A percentile compares a stretch with the other conserved stretches of the same genome.
phyloP scores from a whole-genome alignment of 2,888 invertebrate species.

The Dryobota labecula region DNA sequence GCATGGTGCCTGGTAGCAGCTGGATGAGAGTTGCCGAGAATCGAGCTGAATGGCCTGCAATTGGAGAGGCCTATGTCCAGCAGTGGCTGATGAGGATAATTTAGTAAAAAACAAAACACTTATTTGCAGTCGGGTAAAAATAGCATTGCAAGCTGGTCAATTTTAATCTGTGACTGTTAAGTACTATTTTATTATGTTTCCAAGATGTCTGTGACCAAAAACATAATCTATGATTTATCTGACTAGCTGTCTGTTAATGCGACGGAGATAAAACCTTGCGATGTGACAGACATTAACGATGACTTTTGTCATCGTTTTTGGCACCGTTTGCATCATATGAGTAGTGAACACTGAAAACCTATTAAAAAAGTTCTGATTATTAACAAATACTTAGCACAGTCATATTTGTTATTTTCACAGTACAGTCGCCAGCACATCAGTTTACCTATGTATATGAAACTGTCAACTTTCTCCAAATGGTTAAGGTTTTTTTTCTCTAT shows the following conservation, averaged over 20 bases:
- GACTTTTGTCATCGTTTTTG: slow-evolving; percentile 23
- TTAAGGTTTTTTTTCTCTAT: too few relatives aligned
- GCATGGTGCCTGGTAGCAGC: too few relatives aligned
- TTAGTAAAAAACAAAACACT: too few relatives aligned
- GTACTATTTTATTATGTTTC: background rate
- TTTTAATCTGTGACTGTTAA: background rate
- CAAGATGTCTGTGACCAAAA: background rate
- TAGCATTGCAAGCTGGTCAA: background rate
- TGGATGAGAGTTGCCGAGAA: too few relatives aligned
- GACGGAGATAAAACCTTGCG: background rate
- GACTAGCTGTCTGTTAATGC: background rate
- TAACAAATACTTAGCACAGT: background rate
- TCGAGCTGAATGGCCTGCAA: too few relatives aligned
- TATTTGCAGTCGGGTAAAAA: too few relatives aligned
- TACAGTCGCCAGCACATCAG: too few relatives aligned
- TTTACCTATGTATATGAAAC: too few relatives aligned
- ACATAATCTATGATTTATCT: background rate
- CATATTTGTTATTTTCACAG: background rate
- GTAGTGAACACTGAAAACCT: background rate
- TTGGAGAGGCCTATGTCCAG: too few relatives aligned
- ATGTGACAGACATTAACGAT: slow-evolving; percentile 22
- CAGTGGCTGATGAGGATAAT: too few relatives aligned
- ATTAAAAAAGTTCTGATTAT: background rate
- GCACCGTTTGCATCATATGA: slow-evolving; percentile 1
- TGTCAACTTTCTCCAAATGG: too few relatives aligned